A percentile compares a stretch with the other conserved stretches of the same genome.
Conservation (phyloP, 2,888 invertebrate genomes). For the Hymenopus coronatus region DNA sequence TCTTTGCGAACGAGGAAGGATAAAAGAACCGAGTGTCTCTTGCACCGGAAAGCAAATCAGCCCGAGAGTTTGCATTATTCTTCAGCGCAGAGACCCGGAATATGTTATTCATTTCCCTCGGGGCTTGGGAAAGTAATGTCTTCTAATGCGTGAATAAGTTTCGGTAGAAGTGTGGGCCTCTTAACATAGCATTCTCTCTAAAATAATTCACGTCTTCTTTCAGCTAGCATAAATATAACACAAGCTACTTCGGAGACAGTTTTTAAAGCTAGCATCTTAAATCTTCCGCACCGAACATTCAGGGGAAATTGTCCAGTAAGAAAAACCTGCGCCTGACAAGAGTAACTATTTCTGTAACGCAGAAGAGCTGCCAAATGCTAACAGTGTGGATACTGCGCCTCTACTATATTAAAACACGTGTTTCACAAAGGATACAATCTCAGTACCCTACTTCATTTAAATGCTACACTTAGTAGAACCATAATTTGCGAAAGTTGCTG, state of each 20-base stretch:
- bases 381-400: background rate
- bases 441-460: too few species aligned
- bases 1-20: background rate
- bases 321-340: background rate
- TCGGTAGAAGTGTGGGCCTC: background rate
- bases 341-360: background rate
- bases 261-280: background rate
- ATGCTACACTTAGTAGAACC: too few species aligned
- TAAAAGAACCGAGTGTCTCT: background rate
- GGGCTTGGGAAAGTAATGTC: background rate
- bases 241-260: background rate
- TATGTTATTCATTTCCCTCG: background rate
- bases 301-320: background rate
- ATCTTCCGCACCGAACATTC: background rate
- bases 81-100: background rate
- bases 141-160: background rate
- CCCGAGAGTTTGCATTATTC: background rate
- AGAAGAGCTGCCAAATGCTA: background rate
- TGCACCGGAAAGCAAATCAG: background rate
- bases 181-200: background rate
- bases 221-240: background rate
- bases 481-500: too few species aligned
- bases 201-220: background rate
- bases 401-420: background rate
- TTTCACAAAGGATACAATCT: background rate